Evolutionary conservation across 2,113 vertebrate genomes (phyloP).

Genomic region (Callaeas wilsoni): DNA sequence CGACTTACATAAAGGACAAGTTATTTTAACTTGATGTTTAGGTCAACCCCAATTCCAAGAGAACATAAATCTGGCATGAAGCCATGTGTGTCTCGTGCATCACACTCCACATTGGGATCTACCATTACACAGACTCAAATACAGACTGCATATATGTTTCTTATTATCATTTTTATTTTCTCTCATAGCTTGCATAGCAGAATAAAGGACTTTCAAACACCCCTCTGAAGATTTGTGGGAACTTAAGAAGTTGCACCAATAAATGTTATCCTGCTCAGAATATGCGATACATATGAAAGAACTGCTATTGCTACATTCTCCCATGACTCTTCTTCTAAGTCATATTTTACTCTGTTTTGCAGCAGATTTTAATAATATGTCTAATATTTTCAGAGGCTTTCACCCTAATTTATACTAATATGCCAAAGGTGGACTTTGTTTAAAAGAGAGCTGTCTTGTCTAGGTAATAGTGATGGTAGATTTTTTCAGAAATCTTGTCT

Average conservation of each 20-base stretch:
- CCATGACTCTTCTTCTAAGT: neutral
- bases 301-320: neutral
- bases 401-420: neutral
- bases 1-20: neutral
- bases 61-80: neutral
- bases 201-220: neutral
- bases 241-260: neutral
- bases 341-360: neutral
- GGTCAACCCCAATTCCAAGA: neutral
- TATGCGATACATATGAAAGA: neutral
- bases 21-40: neutral
- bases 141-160: neutral
- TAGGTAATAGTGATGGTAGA: neutral
- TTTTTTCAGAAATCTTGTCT: neutral
- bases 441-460: neutral
- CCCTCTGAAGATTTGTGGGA: neutral
- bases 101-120: neutral
- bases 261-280: neutral
- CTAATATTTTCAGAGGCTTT: neutral
- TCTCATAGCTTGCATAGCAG: neutral
- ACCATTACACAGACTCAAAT: neutral
- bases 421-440: neutral
- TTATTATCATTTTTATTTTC: neutral
- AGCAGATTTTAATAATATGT: neutral
- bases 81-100: neutral